phyloP scores from a whole-genome alignment of 2,113 vertebrate genomes.

The Seriola quinqueradiata region DNA sequence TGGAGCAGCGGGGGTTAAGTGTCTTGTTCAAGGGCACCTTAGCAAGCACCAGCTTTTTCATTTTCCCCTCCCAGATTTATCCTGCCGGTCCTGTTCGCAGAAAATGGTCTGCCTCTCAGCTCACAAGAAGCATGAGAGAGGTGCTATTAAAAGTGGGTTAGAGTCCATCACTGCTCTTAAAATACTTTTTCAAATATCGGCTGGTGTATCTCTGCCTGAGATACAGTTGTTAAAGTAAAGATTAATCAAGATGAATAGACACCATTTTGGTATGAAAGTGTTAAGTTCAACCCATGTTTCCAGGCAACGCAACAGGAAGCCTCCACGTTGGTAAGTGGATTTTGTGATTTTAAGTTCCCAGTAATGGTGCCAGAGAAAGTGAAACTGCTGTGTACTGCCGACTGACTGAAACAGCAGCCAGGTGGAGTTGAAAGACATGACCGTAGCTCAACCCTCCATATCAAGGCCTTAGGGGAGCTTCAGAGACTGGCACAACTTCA shows the following conservation, averaged over 20 bases:
- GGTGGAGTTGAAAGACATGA: conserved; percentile 64
- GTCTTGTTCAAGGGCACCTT: conserved; percentile 42
- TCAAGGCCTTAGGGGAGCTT: conserved; percentile 43
- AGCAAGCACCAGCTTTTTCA: conserved; percentile 1
- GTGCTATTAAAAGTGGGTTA: conserved; percentile 1
- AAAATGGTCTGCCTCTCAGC: background rate
- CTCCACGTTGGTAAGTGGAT: conserved; percentile 7
- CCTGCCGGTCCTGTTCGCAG: background rate
- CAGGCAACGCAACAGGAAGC: conserved; percentile 5
- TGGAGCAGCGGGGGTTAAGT: conserved; percentile 36
- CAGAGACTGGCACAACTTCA: conserved; percentile 54
- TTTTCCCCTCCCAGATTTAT: conserved; percentile 15
- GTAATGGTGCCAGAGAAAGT: conserved; percentile 21
- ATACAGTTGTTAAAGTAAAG: background rate
- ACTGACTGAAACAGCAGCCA: conserved; percentile 66
- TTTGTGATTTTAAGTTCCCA: conserved; percentile 34
- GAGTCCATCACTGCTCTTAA: background rate
- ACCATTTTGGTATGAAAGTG: background rate
- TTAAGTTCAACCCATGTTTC: conserved; percentile 13
- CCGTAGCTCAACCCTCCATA: conserved; percentile 41
- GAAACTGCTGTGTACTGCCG: conserved; percentile 26
- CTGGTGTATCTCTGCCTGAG: conserved; percentile 19
- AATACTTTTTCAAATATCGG: background rate
- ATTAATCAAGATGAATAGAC: background rate
- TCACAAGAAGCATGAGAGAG: conserved; percentile 14